phyloP scores from a whole-genome alignment of 1,140 invertebrate genomes.

The Pseudachorutes palmiensis region DNA sequence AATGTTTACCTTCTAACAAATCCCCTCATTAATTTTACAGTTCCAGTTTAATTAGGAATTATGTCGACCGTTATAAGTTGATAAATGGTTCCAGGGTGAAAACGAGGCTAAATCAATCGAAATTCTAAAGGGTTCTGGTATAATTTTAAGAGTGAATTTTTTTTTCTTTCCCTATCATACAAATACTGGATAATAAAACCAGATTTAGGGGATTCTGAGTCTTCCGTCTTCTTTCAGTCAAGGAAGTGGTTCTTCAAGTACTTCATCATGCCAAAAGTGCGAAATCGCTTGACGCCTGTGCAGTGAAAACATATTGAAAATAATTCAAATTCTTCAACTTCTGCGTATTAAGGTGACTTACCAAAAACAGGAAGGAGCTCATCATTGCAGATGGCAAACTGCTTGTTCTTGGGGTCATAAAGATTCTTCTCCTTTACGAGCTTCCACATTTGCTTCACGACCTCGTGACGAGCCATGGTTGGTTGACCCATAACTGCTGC shows the following conservation, averaged over 20 bases:
- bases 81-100: too few species aligned
- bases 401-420: conserved; percentile 73
- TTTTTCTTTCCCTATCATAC: too few species aligned
- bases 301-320: conserved; percentile 29
- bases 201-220: conserved; percentile 1
- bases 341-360: conserved; percentile 38
- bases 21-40: too few species aligned
- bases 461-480: conserved; percentile 78
- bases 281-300: conserved; percentile 75
- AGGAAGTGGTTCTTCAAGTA: conserved; percentile 84
- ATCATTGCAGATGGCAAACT: conserved; percentile 86
- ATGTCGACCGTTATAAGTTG: too few species aligned
- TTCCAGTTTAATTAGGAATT: too few species aligned
- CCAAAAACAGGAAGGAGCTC: conserved; percentile 79
- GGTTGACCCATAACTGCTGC: conserved; percentile 75
- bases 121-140: too few species aligned
- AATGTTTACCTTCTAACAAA: too few species aligned
- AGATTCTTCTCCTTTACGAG: conserved; percentile 87
- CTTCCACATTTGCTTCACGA: conserved; percentile 81
- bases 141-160: too few species aligned
- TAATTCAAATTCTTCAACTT: conserved; percentile 16
- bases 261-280: conserved; percentile 92
- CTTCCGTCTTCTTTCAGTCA: conserved; percentile 46
- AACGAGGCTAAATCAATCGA: too few species aligned
- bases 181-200: too few species aligned